These are phyloP conservation scores for Cyprinus carpio DNA, from an alignment of 2,113 vertebrate genomes.

Conservation along the genomic window DNA sequence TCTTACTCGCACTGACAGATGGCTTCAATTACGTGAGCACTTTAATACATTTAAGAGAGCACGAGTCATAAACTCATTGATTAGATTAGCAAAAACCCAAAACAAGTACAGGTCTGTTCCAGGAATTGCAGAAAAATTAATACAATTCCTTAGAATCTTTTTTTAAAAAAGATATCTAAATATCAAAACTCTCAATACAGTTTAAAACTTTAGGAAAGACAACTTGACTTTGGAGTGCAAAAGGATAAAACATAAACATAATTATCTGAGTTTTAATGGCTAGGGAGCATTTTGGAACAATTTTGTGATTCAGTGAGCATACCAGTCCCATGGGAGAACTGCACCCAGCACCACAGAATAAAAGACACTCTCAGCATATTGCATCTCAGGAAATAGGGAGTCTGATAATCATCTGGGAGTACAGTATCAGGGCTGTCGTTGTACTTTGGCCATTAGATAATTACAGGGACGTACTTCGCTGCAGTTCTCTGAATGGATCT, in stretches of 20 bases:
- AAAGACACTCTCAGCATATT: constrained; percentile 39
- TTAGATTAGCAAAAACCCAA: constrained; percentile 57
- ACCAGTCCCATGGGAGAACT: constrained; percentile 30
- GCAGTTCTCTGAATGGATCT: constrained; percentile 27
- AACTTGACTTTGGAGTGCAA: neutral
- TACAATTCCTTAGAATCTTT: neutral
- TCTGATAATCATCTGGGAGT: constrained; percentile 34
- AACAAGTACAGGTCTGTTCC: constrained; percentile 42
- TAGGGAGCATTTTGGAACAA: constrained; percentile 10
- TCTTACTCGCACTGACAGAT: constrained; percentile 51
- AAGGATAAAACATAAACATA: constrained; percentile 10
- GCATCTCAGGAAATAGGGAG: constrained; percentile 31
- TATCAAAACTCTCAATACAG: neutral
- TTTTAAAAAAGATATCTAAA: neutral
- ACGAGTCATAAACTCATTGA: constrained; percentile 53
- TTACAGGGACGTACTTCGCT: neutral
- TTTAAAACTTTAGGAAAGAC: neutral
- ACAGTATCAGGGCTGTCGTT: constrained; percentile 10
- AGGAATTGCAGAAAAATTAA: constrained; percentile 29
- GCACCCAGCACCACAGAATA: constrained; percentile 20
- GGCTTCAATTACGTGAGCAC: constrained; percentile 55
- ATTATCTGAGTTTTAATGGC: constrained; percentile 2
- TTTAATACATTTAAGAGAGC: constrained; percentile 58
- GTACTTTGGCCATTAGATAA: constrained; percentile 32
- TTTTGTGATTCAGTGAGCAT: constrained; percentile 32